Base-by-base conservation (phyloP, 2,888 invertebrate genomes). In the Tipula confusa region DNA sequence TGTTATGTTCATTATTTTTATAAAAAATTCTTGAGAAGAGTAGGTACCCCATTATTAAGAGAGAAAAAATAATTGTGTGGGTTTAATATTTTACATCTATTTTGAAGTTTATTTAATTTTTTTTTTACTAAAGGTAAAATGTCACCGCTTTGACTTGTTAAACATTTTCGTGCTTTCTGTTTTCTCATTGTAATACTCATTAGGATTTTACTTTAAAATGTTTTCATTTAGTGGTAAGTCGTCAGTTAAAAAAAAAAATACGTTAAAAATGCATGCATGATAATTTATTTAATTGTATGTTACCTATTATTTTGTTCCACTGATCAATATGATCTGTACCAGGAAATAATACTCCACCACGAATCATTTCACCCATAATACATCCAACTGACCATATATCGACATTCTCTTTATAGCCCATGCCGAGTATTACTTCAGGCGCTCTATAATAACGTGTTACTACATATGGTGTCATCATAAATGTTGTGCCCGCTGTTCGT, bases 401-500 rank as follows among this genome's bases (percentile, higher is more conserved):
- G 88, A 99, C 99, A 91, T 99, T 99, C 90, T 98, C 98, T 87
- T 97, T 98, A 91, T 99, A 99, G 0, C 98, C 99, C 98, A 99
- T 99, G 86, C 98, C 98, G 85, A 98, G 92, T 88, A 98, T 98
- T 84, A 95, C 97, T 92, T 99, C 99, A 0, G 99, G 99, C 85
- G 99, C 99, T 87, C 99, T 93, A 91, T 99, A 99, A 91, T 99
- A 98, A 86, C 99, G 92, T 84, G 99, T 99, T 85, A 99, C 99
- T 85, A 99, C 99, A 91, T 99, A 99, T 1, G 99, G 99, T 82
- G 99, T 99, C 99, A 99, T 99, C 98, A 99, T 98, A 90, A 99
- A 99, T 85, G 97, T 98, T 86, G 98, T 98, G 83, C 98, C 98
- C 83, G 98, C 98, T 84, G 99, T 98, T 88, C 99, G 93, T 84